These are phyloP conservation scores for Hippocampus guttulatus DNA, from an alignment of 2,113 vertebrate species.

Conservation along the genomic window DNA sequence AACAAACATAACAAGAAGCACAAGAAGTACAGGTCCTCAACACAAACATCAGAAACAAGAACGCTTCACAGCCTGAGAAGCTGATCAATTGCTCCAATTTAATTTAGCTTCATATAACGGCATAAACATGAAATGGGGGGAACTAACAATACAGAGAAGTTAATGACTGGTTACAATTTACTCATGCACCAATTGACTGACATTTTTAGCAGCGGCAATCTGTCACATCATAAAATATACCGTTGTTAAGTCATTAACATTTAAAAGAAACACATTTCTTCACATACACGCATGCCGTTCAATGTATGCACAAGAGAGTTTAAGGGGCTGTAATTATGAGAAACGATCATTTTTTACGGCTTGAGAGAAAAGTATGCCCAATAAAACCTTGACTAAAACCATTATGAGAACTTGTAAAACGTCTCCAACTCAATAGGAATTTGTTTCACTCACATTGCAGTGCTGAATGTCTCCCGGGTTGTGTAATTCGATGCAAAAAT, in stretches of 20 bases:
- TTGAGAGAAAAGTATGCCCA: background rate
- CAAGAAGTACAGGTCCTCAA: background rate
- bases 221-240: background rate
- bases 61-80: background rate
- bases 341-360: background rate
- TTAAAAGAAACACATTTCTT: background rate
- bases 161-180: background rate
- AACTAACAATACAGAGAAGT: background rate
- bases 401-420: background rate
- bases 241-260: background rate
- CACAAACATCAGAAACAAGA: background rate
- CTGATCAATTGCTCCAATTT: background rate
- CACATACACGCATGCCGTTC: background rate
- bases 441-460: background rate
- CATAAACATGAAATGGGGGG: background rate
- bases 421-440: background rate
- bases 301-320: background rate
- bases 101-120: background rate
- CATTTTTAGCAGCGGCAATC: background rate
- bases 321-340: background rate
- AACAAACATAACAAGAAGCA: background rate
- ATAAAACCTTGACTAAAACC: background rate
- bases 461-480: background rate
- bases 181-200: background rate
- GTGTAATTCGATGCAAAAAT: background rate